Conservation (phyloP, 2,113 vertebrate genomes). For the Daubentonia madagascariensis region DNA sequence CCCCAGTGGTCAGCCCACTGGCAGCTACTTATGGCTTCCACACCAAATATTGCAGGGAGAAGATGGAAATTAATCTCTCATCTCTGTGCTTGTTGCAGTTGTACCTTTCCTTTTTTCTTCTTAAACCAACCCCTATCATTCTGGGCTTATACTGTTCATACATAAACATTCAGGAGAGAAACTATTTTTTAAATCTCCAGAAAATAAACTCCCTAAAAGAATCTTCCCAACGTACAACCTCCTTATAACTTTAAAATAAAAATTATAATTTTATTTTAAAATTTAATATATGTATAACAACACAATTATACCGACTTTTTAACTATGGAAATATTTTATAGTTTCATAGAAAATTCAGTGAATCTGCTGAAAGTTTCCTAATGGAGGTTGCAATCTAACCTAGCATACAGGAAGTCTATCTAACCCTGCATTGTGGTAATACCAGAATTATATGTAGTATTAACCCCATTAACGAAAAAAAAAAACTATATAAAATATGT, state of each 20-base stretch:
- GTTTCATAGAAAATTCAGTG: not conserved
- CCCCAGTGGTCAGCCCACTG: not conserved
- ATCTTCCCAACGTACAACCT: not conserved
- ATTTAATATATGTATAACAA: not conserved
- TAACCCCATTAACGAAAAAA: not conserved
- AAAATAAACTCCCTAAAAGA: not conserved
- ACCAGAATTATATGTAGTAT: not conserved
- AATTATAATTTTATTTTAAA: not conserved
- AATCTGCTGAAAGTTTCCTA: not conserved
- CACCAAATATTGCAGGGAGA: too few species aligned
- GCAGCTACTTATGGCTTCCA: too few species aligned
- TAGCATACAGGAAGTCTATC: not conserved
- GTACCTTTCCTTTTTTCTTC: not conserved
- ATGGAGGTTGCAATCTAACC: not conserved
- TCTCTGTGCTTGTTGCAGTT: not conserved
- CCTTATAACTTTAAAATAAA: slow-evolving; percentile 26
- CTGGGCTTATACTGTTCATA: not conserved
- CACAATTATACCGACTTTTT: not conserved
- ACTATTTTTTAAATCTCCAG: not conserved
- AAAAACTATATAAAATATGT: not conserved
- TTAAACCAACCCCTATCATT: not conserved
- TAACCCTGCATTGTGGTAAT: not conserved
- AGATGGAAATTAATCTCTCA: not conserved
- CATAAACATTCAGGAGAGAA: not conserved
- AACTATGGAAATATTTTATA: not conserved